Evolutionary conservation across 1,140 invertebrate genomes (phyloP).

Genomic region (Caerostris extrusa): DNA sequence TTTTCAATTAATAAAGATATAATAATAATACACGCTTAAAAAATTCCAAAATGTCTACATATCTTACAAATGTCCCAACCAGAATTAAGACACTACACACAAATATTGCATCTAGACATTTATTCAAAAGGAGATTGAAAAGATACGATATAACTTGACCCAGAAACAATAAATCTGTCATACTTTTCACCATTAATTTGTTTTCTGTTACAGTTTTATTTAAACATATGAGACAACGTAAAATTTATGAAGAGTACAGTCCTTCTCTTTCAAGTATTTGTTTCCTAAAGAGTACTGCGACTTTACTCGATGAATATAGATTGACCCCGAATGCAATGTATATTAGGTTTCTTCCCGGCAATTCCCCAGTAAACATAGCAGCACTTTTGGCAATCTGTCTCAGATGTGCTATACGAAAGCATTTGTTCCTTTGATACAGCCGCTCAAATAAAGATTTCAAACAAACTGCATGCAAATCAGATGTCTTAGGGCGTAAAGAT

Average conservation of each 20-base stretch:
- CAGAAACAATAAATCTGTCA: background rate
- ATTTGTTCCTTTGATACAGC: background rate
- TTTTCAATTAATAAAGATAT: too few relatives aligned
- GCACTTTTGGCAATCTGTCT: conserved; percentile 2
- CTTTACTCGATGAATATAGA: background rate
- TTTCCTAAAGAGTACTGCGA: background rate
- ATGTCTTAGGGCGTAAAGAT: background rate
- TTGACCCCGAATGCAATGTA: background rate
- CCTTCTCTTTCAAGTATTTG: background rate
- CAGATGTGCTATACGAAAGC: background rate
- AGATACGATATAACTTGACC: too few relatives aligned
- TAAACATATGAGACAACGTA: background rate
- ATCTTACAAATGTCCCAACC: too few relatives aligned
- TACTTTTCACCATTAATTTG: background rate
- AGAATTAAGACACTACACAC: too few relatives aligned
- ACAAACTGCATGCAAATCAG: conserved; percentile 9
- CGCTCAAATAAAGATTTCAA: background rate
- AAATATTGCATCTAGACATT: too few relatives aligned
- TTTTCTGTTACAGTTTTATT: background rate
- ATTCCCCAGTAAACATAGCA: background rate
- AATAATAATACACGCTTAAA: too few relatives aligned
- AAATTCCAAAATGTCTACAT: too few relatives aligned
- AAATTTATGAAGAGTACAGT: background rate
- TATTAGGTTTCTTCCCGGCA: background rate
- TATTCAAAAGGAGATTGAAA: too few relatives aligned